These are phyloP conservation scores for Spinibarbus caldwelli DNA, from an alignment of 2,797 vertebrate genomes.

Conservation along the genomic window DNA sequence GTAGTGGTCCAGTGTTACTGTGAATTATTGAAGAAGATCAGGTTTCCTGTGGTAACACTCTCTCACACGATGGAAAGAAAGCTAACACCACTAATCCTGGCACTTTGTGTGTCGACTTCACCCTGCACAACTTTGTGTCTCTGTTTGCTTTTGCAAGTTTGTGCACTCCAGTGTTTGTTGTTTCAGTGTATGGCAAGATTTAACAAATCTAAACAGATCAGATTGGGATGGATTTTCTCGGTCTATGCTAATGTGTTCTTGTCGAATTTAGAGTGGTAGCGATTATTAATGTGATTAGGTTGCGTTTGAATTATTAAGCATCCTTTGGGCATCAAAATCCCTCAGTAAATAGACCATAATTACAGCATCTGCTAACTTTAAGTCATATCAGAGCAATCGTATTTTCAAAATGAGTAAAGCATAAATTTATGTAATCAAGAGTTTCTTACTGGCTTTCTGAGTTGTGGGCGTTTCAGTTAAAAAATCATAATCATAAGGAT, in stretches of 20 bases:
- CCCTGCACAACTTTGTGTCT: constrained; percentile 20
- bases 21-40: constrained; percentile 80
- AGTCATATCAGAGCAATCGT: background rate
- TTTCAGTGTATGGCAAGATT: background rate
- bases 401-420: background rate
- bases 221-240: background rate
- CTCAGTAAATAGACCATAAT: constrained; percentile 63
- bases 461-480: background rate
- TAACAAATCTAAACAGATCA: background rate
- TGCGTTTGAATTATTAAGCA: constrained; percentile 75
- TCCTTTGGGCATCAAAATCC: constrained; percentile 55
- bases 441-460: background rate
- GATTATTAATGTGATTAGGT: background rate
- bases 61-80: constrained; percentile 82
- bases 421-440: background rate
- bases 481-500: background rate
- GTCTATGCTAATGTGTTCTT: background rate
- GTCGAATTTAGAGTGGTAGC: background rate
- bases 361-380: constrained; percentile 50
- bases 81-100: constrained; percentile 77
- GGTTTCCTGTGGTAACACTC: constrained; percentile 69
- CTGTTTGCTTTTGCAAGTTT: constrained; percentile 45
- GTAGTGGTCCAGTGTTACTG: constrained; percentile 70
- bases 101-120: constrained; percentile 54
- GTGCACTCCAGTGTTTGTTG: constrained; percentile 7